phyloP scores from a whole-genome alignment of 1,140 invertebrate species.

The Bombus balteatus region DNA sequence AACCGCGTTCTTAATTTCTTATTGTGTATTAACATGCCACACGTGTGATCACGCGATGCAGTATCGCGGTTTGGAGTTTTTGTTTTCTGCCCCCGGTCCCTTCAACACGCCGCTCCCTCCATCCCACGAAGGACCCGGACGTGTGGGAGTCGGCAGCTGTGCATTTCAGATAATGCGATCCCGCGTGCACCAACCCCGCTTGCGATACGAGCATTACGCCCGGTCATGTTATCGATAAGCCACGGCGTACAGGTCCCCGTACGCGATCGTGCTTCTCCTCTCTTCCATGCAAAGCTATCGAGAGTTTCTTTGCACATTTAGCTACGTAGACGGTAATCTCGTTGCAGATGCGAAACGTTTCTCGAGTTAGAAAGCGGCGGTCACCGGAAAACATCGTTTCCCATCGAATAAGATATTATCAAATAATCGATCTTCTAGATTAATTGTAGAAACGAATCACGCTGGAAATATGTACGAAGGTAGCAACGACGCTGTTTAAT shows the following conservation, averaged over 20 bases:
- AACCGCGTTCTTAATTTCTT: conserved; percentile 76
- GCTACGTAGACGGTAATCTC: neutral
- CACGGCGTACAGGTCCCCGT: conserved; percentile 21
- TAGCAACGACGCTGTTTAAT: neutral
- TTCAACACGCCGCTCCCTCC: neutral
- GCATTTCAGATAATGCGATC: conserved; percentile 76
- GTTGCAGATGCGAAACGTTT: neutral
- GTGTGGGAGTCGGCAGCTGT: conserved; percentile 79
- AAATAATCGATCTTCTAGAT: neutral
- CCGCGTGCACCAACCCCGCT: conserved; percentile 50
- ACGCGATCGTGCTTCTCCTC: neutral
- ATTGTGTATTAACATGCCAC: conserved; percentile 79
- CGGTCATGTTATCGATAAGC: conserved; percentile 71
- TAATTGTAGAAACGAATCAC: too few relatives aligned
- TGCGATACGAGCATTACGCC: conserved; percentile 65
- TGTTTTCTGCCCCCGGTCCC: conserved; percentile 42
- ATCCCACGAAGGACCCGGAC: conserved; percentile 61
- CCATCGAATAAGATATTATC: neutral
- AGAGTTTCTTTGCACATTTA: neutral
- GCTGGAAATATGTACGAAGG: neutral
- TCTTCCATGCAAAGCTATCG: neutral
- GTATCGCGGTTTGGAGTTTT: conserved; percentile 75
- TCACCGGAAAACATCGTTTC: neutral
- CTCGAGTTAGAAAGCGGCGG: neutral
- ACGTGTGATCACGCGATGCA: conserved; percentile 77